These are phyloP conservation scores for Aythya baeri DNA, from an alignment of 2,113 vertebrate species.

Conservation along the genomic window DNA sequence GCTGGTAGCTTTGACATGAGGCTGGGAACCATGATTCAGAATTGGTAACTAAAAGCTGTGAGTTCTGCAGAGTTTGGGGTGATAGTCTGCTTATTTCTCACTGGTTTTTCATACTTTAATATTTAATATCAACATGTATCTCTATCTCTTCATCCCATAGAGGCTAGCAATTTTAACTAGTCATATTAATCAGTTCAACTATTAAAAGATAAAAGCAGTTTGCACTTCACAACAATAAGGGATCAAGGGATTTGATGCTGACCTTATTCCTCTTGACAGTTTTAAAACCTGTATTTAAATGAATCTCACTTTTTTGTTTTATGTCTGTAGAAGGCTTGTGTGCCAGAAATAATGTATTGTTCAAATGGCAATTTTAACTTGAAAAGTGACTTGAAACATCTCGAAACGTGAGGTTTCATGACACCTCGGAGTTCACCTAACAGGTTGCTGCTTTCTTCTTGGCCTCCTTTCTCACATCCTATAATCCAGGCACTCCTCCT, in stretches of 20 bases:
- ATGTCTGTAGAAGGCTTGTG: conserved; percentile 23
- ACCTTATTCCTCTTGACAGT: conserved; percentile 61
- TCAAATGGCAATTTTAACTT: conserved; percentile 58
- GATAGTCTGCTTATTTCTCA: neutral
- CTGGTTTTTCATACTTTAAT: neutral
- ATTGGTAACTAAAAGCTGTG: neutral
- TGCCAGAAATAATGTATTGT: conserved; percentile 63
- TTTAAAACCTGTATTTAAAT: conserved; percentile 56
- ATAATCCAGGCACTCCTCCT: conserved; percentile 3
- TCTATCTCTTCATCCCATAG: neutral
- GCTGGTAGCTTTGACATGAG: neutral
- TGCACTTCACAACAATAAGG: neutral
- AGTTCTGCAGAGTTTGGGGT: neutral
- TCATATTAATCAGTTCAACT: conserved; percentile 36
- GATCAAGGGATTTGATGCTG: conserved; percentile 37
- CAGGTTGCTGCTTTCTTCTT: conserved; percentile 57
- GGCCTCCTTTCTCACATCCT: conserved; percentile 7
- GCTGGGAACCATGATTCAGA: neutral
- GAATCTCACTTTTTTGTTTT: conserved; percentile 39
- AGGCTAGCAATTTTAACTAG: neutral
- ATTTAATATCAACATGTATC: neutral
- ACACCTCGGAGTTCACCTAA: conserved; percentile 25
- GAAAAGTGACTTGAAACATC: neutral
- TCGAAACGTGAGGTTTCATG: conserved; percentile 28
- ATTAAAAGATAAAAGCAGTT: conserved; percentile 49